These are phyloP conservation scores for Anthophora plumipes DNA, from an alignment of 2,888 invertebrate species.

Conservation along the genomic window DNA sequence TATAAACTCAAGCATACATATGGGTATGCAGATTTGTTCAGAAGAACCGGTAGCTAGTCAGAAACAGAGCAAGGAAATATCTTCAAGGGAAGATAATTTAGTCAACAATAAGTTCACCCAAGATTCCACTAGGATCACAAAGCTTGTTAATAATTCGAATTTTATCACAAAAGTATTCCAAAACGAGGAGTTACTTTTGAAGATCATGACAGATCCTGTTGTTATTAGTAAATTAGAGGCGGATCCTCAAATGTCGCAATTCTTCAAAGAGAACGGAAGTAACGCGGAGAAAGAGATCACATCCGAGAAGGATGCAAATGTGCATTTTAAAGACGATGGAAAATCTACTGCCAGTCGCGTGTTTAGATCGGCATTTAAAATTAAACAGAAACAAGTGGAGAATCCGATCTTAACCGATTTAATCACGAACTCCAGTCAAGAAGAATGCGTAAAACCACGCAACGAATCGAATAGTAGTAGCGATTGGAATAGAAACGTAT, in stretches of 20 bases:
- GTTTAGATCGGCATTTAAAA: conserved; percentile 72
- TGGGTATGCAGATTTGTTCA: conserved; percentile 19
- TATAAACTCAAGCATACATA: background rate
- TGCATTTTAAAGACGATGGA: conserved; percentile 38
- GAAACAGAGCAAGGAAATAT: conserved; percentile 67
- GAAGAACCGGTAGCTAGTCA: conserved; percentile 66
- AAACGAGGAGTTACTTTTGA: conserved; percentile 75
- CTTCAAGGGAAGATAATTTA: conserved; percentile 62
- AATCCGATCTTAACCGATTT: conserved; percentile 81
- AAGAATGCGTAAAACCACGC: conserved; percentile 72
- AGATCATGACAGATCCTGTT: conserved; percentile 75
- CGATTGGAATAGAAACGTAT: conserved; percentile 72
- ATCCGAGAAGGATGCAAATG: conserved; percentile 25
- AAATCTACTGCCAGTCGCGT: conserved; percentile 70
- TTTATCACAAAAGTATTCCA: conserved; percentile 78
- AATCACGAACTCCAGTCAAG: conserved; percentile 78
- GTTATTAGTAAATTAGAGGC: conserved; percentile 71
- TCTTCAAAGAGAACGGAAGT: conserved; percentile 70
- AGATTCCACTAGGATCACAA: conserved; percentile 72
- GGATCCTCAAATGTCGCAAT: conserved; percentile 78
- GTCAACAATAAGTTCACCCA: conserved; percentile 66
- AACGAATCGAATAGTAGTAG: conserved; percentile 51
- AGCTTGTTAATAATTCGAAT: conserved; percentile 76
- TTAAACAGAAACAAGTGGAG: conserved; percentile 70
- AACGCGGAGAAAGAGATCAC: conserved; percentile 44